Evolutionary conservation across 2,888 invertebrate species (phyloP).

Genomic region (Agonopterix arenella): DNA sequence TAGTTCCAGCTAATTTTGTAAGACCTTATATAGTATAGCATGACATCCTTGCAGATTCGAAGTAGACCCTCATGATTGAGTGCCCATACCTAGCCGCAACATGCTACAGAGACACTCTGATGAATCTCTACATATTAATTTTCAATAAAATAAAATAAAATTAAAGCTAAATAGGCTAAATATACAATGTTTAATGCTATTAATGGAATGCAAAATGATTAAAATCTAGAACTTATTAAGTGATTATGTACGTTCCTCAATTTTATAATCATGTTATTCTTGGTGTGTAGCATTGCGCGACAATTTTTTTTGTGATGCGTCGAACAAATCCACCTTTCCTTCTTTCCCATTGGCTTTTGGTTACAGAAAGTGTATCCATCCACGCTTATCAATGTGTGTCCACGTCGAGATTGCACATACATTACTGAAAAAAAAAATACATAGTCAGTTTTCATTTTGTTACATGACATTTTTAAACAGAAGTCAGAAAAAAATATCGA

Average conservation of each 20-base stretch:
- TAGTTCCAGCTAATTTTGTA: too few species aligned
- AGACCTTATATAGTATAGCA: too few species aligned
- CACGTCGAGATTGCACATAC: slow-evolving; percentile 18
- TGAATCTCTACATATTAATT: too few species aligned
- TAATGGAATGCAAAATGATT: too few species aligned
- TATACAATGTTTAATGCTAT: too few species aligned
- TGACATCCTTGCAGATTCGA: too few species aligned
- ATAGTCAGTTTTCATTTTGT: not conserved
- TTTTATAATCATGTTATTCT: slow-evolving; percentile 15
- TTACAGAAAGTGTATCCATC: slow-evolving; percentile 25
- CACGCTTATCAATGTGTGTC: slow-evolving; percentile 16
- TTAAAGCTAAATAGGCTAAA: too few species aligned
- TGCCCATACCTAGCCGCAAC: too few species aligned
- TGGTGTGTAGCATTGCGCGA: slow-evolving; percentile 19
- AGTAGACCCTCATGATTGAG: too few species aligned
- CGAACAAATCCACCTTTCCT: slow-evolving; percentile 23
- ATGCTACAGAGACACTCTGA: too few species aligned
- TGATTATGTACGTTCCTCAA: slow-evolving; percentile 22
- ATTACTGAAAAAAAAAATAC: slow-evolving; percentile 10
- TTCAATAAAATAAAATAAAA: too few species aligned
- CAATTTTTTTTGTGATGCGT: slow-evolving; percentile 23
- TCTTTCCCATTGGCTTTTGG: slow-evolving; percentile 8
- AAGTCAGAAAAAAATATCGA: too few species aligned
- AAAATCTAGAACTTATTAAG: not conserved
- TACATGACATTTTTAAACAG: not conserved